A percentile compares a stretch with the other conserved stretches of the same genome.
These are phyloP conservation scores for Parazoanthus swiftii DNA, from an alignment of 92 coral and sea anemone genomes.

Conservation along the genomic window DNA sequence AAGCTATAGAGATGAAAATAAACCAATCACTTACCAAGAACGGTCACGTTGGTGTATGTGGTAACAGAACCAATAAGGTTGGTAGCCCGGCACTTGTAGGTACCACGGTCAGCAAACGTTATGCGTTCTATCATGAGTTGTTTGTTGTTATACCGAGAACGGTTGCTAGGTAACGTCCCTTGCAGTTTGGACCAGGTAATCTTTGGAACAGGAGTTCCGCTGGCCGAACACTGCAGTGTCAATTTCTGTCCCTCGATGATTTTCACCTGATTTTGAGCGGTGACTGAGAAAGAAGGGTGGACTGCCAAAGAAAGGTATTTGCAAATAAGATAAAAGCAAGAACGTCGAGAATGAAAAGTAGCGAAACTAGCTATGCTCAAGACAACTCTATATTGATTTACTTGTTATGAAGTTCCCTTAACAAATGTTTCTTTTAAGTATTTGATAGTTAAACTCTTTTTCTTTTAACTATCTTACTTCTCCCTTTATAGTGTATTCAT, in stretches of 20 bases:
- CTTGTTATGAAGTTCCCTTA: too few relatives aligned
- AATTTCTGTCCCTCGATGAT: neutral
- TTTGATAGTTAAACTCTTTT: too few relatives aligned
- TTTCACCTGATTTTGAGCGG: neutral
- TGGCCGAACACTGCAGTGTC: constrained; percentile 2
- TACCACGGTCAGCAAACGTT: constrained; percentile 1
- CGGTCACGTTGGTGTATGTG: neutral
- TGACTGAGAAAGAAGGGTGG: neutral
- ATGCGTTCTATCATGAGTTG: neutral
- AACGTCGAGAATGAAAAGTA: too few relatives aligned
- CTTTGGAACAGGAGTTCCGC: neutral
- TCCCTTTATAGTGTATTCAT: too few relatives aligned
- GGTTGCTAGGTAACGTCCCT: neutral
- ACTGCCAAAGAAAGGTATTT: neutral
- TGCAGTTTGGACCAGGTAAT: constrained; percentile 15
- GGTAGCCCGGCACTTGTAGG: neutral
- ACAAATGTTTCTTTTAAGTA: too few relatives aligned
- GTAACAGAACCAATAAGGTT: neutral
- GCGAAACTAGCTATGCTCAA: too few relatives aligned
- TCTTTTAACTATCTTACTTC: too few relatives aligned
- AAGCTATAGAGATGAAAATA: too few relatives aligned
- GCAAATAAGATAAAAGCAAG: neutral
- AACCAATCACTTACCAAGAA: neutral
- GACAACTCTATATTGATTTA: too few relatives aligned
- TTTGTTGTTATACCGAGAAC: neutral